phyloP scores from a whole-genome alignment of 2,888 invertebrate species.

The Helobdella robusta region DNA sequence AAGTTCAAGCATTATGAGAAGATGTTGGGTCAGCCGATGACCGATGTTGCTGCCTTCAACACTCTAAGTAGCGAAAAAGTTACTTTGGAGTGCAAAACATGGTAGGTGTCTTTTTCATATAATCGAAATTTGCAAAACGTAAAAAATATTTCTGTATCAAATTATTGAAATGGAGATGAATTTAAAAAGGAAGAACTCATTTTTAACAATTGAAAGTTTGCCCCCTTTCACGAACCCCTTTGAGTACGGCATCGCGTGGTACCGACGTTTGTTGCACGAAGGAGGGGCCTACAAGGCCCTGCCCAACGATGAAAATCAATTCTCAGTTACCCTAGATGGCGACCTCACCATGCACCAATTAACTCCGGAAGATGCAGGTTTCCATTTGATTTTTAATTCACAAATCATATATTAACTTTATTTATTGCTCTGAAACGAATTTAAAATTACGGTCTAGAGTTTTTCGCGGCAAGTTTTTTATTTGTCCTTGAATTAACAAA shows the following conservation, averaged over 20 bases:
- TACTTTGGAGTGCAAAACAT: slow-evolving; percentile 22
- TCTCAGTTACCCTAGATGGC: slow-evolving; percentile 18
- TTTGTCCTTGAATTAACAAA: neutral
- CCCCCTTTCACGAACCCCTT: slow-evolving; percentile 17
- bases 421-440: too few relatives aligned
- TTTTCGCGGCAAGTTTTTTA: neutral
- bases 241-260: slow-evolving; percentile 21
- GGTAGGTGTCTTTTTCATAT: slow-evolving; percentile 13
- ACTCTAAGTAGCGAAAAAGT: neutral
- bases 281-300: slow-evolving; percentile 15
- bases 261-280: slow-evolving; percentile 9
- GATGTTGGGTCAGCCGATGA: slow-evolving; percentile 15
- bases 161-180: too few relatives aligned
- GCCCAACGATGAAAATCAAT: slow-evolving; percentile 6
- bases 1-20: slow-evolving; percentile 6
- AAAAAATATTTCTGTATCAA: neutral
- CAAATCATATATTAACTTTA: too few relatives aligned
- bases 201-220: too few relatives aligned
- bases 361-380: slow-evolving; percentile 5
- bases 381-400: too few relatives aligned
- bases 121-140: neutral
- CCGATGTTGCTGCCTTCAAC: slow-evolving; percentile 11
- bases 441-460: too few relatives aligned
- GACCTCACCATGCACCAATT: slow-evolving; percentile 16
- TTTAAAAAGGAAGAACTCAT: too few relatives aligned